Conservation (phyloP, 2,888 invertebrate species). For the Hirtodrosophila alboralis region DNA sequence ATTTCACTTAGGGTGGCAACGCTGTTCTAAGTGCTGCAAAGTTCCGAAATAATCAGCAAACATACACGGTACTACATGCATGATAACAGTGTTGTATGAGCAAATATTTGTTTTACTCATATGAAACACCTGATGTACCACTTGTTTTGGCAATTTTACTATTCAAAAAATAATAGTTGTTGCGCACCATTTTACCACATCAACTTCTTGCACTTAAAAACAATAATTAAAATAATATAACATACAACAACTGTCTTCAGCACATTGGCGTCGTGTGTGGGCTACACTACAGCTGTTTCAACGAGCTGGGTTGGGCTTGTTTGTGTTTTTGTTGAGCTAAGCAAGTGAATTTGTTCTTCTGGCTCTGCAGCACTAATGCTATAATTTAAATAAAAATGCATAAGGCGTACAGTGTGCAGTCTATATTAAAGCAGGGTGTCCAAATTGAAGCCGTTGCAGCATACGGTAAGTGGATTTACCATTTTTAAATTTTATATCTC, state of each 20-base stretch:
- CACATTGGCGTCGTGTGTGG: conserved; percentile 20
- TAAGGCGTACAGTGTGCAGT: conserved; percentile 93
- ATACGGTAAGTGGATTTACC: conserved; percentile 88
- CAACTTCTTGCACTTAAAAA: too few species aligned
- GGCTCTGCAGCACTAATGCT: neutral
- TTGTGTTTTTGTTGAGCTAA: conserved; percentile 10
- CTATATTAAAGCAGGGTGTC: conserved; percentile 92
- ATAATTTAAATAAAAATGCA: conserved; percentile 73
- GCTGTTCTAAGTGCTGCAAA: conserved; percentile 29
- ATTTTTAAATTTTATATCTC: neutral
- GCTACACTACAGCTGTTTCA: conserved; percentile 32
- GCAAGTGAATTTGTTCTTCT: conserved; percentile 2
- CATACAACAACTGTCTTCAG: too few species aligned
- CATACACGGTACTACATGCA: neutral
- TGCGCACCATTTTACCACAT: too few species aligned
- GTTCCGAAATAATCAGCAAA: neutral
- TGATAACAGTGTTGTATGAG: neutral
- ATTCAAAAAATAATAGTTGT: too few species aligned
- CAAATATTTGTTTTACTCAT: too few species aligned
- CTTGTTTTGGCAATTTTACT: neutral
- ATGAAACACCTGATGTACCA: neutral
- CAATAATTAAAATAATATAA: too few species aligned
- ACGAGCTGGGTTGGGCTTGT: conserved; percentile 11
- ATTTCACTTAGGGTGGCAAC: conserved; percentile 24
- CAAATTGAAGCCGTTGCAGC: conserved; percentile 97